These are phyloP conservation scores for Netelia fuscicornis DNA, from an alignment of 2,888 invertebrate species.

Conservation along the genomic window DNA sequence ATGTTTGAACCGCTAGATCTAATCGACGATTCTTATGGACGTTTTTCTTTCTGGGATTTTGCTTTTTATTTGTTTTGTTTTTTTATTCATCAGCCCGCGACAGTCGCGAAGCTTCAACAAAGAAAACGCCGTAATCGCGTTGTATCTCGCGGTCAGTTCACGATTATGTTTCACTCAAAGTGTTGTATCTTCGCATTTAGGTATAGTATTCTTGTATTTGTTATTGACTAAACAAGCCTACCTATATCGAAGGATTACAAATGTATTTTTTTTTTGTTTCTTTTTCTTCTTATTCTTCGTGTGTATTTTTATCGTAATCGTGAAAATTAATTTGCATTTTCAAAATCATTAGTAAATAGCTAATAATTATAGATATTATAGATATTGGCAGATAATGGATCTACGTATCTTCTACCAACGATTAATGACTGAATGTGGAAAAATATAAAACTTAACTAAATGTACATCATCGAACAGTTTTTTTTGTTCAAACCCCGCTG, in stretches of 20 bases:
- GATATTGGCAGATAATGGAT: slow-evolving; percentile 69
- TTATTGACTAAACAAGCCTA: slow-evolving; percentile 79
- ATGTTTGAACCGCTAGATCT: slow-evolving; percentile 46
- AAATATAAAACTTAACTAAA: slow-evolving; percentile 85
- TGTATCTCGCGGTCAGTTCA: slow-evolving; percentile 15
- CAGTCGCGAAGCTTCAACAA: slow-evolving; percentile 20
- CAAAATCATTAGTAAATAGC: slow-evolving; percentile 75
- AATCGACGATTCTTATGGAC: slow-evolving; percentile 50
- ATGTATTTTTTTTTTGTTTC: slow-evolving; percentile 42
- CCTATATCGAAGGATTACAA: slow-evolving; percentile 75
- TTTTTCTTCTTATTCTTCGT: slow-evolving; percentile 43
- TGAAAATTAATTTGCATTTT: slow-evolving; percentile 70
- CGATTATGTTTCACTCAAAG: slow-evolving; percentile 48
- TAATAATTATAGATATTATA: slow-evolving; percentile 76
- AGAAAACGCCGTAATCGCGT: slow-evolving; percentile 66
- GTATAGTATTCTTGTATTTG: slow-evolving; percentile 73
- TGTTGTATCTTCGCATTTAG: slow-evolving; percentile 71
- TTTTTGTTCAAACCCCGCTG: slow-evolving; percentile 62
- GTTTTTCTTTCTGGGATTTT: slow-evolving; percentile 32
- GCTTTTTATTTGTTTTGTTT: slow-evolving; percentile 22
- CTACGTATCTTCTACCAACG: slow-evolving; percentile 79
- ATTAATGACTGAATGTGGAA: slow-evolving; percentile 84
- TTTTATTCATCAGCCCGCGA: slow-evolving; percentile 23
- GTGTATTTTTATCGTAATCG: slow-evolving; percentile 45
- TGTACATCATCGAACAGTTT: slow-evolving; percentile 79